Evolutionary conservation across 2,888 invertebrate genomes (phyloP).

Genomic region (Dexiosoma caninum): DNA sequence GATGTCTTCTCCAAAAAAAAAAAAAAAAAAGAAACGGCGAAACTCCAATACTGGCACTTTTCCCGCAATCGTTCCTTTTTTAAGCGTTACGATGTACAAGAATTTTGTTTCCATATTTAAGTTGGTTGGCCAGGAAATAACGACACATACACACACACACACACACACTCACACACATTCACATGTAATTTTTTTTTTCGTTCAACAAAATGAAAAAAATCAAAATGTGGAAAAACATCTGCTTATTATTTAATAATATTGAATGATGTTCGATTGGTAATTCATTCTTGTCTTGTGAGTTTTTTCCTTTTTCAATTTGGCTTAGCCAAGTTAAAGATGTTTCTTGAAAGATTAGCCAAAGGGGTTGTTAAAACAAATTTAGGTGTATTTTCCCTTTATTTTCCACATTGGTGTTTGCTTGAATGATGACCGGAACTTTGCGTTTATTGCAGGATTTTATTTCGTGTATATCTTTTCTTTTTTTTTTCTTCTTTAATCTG

Average conservation of each 20-base stretch:
- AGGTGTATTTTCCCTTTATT: conserved; percentile 11
- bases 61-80: conserved; percentile 4
- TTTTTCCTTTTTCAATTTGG: conserved; percentile 33
- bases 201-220: neutral
- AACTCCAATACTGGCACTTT: conserved; percentile 23
- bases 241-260: conserved; percentile 61
- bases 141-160: conserved; percentile 61
- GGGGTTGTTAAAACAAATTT: conserved; percentile 62
- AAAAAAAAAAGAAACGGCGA: neutral
- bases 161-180: no score
- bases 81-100: neutral
- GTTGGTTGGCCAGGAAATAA: conserved; percentile 65
- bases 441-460: neutral
- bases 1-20: conserved; percentile 49
- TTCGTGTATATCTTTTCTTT: no score
- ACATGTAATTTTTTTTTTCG: conserved; percentile 56
- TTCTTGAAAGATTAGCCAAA: conserved; percentile 63
- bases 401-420: conserved; percentile 30
- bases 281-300: conserved; percentile 40
- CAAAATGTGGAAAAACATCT: conserved; percentile 62
- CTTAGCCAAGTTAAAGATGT: conserved; percentile 65
- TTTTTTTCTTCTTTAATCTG: no score
- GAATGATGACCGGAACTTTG: conserved; percentile 57
- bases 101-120: conserved; percentile 17
- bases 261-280: conserved; percentile 56